Evolutionary conservation across 2,888 invertebrate genomes (phyloP).

Genomic region (Euplagia quadripunctaria): DNA sequence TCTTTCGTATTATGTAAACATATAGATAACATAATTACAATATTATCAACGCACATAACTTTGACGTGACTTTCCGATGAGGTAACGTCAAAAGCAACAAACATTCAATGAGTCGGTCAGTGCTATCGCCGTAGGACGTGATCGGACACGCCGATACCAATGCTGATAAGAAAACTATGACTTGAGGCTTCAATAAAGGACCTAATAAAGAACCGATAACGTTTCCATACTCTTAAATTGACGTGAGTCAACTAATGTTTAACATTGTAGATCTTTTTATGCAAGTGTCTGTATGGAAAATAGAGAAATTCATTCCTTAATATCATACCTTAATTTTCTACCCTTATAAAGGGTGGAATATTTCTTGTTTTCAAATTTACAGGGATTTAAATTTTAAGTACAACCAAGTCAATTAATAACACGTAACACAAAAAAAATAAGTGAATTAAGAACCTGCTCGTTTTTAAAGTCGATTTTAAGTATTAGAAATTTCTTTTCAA

Average conservation of each 20-base stretch:
- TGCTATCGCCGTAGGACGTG: conserved; percentile 71
- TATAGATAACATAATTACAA: background rate
- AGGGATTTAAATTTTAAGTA: no score
- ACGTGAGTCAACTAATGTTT: conserved; percentile 12
- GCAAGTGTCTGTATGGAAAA: background rate
- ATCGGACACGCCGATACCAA: conserved; percentile 73
- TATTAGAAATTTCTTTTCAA: no score
- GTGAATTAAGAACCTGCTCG: no score
- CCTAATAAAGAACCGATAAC: conserved; percentile 9
- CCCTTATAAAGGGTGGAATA: no score
- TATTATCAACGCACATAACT: conserved; percentile 12
- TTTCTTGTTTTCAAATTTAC: no score
- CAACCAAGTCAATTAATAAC: no score
- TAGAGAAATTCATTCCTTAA: no score
- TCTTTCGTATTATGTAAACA: background rate
- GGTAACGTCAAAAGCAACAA: conserved; percentile 31
- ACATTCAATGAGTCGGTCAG: conserved; percentile 66
- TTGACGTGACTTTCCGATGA: conserved; percentile 33
- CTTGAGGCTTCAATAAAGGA: conserved; percentile 33
- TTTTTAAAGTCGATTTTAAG: no score
- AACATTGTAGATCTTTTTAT: background rate
- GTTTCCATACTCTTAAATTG: background rate
- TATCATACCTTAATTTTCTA: no score
- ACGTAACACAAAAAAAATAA: no score
- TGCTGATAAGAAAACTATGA: conserved; percentile 55